A percentile compares a stretch with the other conserved stretches of the same genome.
phyloP scores from a whole-genome alignment of 37 sponge, comb jelly and placozoan genomes.

The Dysidea cf. avara region DNA sequence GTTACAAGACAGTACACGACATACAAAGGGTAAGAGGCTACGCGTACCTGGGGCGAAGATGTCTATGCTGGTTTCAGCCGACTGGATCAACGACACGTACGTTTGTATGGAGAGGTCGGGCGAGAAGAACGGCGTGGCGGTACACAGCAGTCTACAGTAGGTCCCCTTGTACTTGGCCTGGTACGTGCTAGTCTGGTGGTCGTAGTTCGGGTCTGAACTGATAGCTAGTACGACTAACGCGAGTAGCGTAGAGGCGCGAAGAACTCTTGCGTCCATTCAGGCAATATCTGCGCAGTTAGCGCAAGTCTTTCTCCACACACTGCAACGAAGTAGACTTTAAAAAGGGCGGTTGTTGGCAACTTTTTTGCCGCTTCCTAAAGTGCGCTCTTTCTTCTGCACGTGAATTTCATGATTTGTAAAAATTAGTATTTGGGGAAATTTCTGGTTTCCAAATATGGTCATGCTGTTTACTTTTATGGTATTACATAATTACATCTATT shows the following conservation, averaged over 20 bases:
- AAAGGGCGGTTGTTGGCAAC: no score
- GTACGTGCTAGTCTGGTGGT: conserved; percentile 78
- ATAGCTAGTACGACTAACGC: background rate
- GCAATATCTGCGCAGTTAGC: no score
- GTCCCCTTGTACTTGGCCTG: conserved; percentile 18
- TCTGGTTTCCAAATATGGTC: no score
- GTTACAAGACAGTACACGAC: no score
- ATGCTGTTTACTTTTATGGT: no score
- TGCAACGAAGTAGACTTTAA: no score
- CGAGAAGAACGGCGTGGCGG: conserved; percentile 87
- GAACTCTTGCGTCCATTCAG: background rate
- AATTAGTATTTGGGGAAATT: no score
- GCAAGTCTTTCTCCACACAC: no score
- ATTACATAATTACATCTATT: no score
- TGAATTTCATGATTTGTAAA: no score
- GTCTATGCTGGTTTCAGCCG: conserved; percentile 64
- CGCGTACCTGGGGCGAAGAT: conserved; percentile 74
- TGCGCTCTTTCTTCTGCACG: no score
- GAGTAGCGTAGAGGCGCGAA: background rate
- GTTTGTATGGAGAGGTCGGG: conserved; percentile 76
- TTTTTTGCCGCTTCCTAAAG: background rate
- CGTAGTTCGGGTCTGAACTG: conserved; percentile 45
- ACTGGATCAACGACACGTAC: conserved; percentile 69
- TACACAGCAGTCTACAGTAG: conserved; percentile 37
- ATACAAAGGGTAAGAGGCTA: no score